phyloP scores from a whole-genome alignment of 2,797 vertebrate genomes.

The Orientallactaga sibirica region DNA sequence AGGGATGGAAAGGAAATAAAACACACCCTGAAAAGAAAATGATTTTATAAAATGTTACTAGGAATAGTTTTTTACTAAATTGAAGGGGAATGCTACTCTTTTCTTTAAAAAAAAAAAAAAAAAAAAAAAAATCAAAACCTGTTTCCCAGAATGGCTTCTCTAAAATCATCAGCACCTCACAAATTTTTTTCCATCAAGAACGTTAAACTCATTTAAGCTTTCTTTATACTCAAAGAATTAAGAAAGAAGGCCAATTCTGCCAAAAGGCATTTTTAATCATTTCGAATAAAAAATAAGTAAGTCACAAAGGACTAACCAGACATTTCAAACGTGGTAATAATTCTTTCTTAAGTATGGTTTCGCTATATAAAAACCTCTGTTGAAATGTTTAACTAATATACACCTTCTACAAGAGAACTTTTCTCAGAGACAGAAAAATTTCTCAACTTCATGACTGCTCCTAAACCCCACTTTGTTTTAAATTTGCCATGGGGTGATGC shows the following conservation, averaged over 20 bases:
- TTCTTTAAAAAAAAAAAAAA: not conserved
- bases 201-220: slow-evolving; percentile 73
- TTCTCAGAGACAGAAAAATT: slow-evolving; percentile 1
- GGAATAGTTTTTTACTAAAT: slow-evolving; percentile 78
- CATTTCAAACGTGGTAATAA: slow-evolving; percentile 69
- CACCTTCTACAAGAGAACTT: slow-evolving; percentile 1
- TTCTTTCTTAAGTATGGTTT: slow-evolving; percentile 66
- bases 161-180: slow-evolving; percentile 72
- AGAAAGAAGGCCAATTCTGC: slow-evolving; percentile 74
- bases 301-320: slow-evolving; percentile 73
- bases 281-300: slow-evolving; percentile 80
- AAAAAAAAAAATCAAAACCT: slow-evolving; percentile 68
- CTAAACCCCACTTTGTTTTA: not conserved
- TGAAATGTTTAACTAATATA: slow-evolving; percentile 48
- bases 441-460: not conserved
- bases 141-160: slow-evolving; percentile 76
- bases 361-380: slow-evolving; percentile 20
- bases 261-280: slow-evolving; percentile 82
- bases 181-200: slow-evolving; percentile 68
- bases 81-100: slow-evolving; percentile 66
- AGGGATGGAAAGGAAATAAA: slow-evolving; percentile 85
- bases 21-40: slow-evolving; percentile 85
- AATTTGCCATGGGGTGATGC: not conserved
- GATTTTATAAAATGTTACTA: slow-evolving; percentile 82
- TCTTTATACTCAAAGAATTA: slow-evolving; percentile 74